Percentiles rank a stretch among this genome's conserved stretches.
phyloP scores from a whole-genome alignment of 2,888 invertebrate species.

The Scaptodrosophila latifasciaeformis region DNA sequence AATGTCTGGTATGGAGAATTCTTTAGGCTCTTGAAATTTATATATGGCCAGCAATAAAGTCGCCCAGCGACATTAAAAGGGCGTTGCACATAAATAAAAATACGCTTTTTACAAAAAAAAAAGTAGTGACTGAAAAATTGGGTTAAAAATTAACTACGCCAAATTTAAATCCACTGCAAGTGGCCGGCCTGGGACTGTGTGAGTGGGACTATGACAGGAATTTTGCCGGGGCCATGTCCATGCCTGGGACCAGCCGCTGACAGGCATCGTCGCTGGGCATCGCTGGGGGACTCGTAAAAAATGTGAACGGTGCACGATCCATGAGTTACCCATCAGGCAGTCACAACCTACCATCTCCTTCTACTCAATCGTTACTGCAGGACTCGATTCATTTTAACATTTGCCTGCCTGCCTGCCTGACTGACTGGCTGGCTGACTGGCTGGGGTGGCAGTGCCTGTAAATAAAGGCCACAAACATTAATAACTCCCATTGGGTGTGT shows the following conservation, averaged over 20 bases:
- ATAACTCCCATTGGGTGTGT: constrained; percentile 70
- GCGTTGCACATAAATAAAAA: constrained; percentile 59
- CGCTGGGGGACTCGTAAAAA: constrained; percentile 57
- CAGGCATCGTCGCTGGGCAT: constrained; percentile 42
- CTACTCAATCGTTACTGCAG: too few relatives aligned
- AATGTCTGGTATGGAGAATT: too few relatives aligned
- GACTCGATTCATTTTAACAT: too few relatives aligned
- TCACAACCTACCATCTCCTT: too few relatives aligned
- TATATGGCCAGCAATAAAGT: constrained; percentile 49
- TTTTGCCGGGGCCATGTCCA: too few relatives aligned
- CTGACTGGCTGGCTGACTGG: constrained; percentile 30
- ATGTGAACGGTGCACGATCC: constrained; percentile 25
- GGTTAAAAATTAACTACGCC: constrained; percentile 64
- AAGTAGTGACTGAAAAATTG: constrained; percentile 53
- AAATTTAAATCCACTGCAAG: constrained; percentile 59
- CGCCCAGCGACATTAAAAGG: constrained; percentile 54
- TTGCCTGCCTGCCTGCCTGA: constrained; percentile 20
- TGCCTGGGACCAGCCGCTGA: constrained; percentile 8
- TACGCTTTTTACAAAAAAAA: constrained; percentile 4
- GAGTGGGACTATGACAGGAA: too few relatives aligned
- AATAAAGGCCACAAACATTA: constrained; percentile 65
- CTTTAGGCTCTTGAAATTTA: constrained; percentile 18
- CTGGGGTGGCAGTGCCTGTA: too few relatives aligned
- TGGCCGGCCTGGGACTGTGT: neutral
- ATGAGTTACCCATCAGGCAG: too few relatives aligned